These are phyloP conservation scores for Eupithecia subfuscata DNA, from an alignment of 2,888 invertebrate species.

Conservation along the genomic window DNA sequence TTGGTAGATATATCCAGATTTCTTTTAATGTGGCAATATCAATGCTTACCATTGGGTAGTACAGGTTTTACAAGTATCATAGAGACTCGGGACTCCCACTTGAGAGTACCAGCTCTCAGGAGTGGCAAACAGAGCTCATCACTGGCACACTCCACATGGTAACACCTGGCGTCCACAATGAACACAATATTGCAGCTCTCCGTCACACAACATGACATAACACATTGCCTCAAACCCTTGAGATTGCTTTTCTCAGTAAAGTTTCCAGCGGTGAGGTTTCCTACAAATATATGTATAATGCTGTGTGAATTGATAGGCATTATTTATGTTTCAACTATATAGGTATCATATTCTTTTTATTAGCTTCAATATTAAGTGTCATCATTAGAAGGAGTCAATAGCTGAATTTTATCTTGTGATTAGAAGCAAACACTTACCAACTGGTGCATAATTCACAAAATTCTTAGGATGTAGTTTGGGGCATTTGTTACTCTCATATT, in stretches of 20 bases:
- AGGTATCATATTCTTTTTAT: too few species aligned
- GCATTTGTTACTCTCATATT: constrained; percentile 80
- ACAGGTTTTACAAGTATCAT: constrained; percentile 92
- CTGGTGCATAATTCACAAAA: constrained; percentile 83
- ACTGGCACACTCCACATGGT: constrained; percentile 88
- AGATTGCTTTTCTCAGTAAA: constrained; percentile 83
- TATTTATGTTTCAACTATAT: too few species aligned
- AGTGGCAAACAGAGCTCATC: constrained; percentile 89
- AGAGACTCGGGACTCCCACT: constrained; percentile 86
- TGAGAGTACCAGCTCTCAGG: constrained; percentile 75
- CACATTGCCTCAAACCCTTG: constrained; percentile 85
- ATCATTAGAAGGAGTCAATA: not conserved
- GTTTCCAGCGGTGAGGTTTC: constrained; percentile 84
- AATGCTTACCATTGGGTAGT: constrained; percentile 75
- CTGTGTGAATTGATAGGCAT: too few species aligned
- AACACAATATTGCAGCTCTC: constrained; percentile 91
- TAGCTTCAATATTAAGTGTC: not conserved
- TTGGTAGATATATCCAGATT: not conserved
- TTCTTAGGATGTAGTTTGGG: constrained; percentile 82
- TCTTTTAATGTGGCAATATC: not conserved
- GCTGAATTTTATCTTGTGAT: not conserved
- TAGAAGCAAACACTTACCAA: constrained; percentile 69
- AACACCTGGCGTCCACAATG: constrained; percentile 90
- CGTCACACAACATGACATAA: constrained; percentile 87
- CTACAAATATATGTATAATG: constrained; percentile 49